Percentiles rank a stretch among this genome's conserved stretches.
These are phyloP conservation scores for Pitangus sulphuratus DNA, from an alignment of 2,797 vertebrate genomes.

Conservation along the genomic window DNA sequence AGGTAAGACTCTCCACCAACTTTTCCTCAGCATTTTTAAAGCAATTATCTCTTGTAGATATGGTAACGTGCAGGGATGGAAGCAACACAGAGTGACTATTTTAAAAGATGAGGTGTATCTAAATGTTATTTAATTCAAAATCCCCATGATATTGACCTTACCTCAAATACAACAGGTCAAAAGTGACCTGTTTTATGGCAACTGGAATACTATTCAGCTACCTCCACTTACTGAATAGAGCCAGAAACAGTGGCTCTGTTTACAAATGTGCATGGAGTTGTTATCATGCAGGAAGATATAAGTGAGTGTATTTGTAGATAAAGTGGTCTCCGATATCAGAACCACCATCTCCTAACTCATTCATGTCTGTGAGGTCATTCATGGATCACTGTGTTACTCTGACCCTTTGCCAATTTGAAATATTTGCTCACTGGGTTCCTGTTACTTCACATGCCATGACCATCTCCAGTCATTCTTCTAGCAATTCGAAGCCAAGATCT, in stretches of 20 bases:
- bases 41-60: not conserved
- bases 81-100: not conserved
- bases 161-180: not conserved
- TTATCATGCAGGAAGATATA: not conserved
- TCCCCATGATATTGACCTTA: not conserved
- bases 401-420: not conserved
- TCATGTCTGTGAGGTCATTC: not conserved
- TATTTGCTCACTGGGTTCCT: not conserved
- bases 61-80: not conserved
- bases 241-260: not conserved
- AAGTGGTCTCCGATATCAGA: not conserved
- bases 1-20: not conserved
- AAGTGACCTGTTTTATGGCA: not conserved
- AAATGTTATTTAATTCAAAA: not conserved
- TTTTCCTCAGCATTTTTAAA: not conserved
- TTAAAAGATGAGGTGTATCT: not conserved
- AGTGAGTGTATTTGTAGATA: not conserved
- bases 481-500: not conserved
- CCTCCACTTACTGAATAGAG: not conserved
- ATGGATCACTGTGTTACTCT: not conserved
- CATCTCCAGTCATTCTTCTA: not conserved
- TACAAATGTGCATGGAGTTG: not conserved
- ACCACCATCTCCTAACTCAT: not conserved
- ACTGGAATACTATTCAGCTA: not conserved
- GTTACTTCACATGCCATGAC: not conserved